A percentile compares a stretch with the other conserved stretches of the same genome.
phyloP scores from a whole-genome alignment of 2,113 vertebrate species.

The Anarrhichthys ocellatus region DNA sequence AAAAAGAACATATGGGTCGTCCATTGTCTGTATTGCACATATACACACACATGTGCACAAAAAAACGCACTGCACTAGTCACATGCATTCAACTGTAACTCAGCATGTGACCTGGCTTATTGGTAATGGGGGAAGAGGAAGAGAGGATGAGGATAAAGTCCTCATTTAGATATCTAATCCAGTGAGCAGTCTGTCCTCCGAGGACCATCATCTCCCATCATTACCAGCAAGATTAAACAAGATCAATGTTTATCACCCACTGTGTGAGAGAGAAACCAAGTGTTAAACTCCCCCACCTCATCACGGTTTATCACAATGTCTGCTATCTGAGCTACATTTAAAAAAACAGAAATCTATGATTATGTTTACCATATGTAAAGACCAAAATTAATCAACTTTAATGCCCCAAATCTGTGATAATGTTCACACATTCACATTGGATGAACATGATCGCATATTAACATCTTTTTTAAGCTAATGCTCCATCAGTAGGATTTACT shows the following conservation, averaged over 20 bases:
- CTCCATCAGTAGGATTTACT: conserved; percentile 45
- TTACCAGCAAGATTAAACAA: conserved; percentile 82
- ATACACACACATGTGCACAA: conserved; percentile 26
- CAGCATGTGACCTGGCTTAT: conserved; percentile 68
- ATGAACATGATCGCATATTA: conserved; percentile 42
- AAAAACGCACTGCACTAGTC: conserved; percentile 24
- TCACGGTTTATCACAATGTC: conserved; percentile 52
- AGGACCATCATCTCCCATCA: conserved; percentile 79
- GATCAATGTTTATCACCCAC: conserved; percentile 78
- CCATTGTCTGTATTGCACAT: conserved; percentile 28
- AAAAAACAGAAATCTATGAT: conserved; percentile 47
- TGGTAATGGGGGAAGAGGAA: conserved; percentile 67
- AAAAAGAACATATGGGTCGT: neutral
- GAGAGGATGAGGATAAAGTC: conserved; percentile 73
- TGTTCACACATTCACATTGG: conserved; percentile 19
- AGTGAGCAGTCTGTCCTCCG: conserved; percentile 72
- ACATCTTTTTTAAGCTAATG: conserved; percentile 32
- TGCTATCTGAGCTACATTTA: conserved; percentile 1
- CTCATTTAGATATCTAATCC: conserved; percentile 82
- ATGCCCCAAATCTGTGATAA: conserved; percentile 60
- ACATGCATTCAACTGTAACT: conserved; percentile 60
- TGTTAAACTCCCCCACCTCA: conserved; percentile 52
- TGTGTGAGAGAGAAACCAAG: conserved; percentile 47
- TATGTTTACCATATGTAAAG: conserved; percentile 40
- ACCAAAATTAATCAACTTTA: conserved; percentile 53